These are phyloP conservation scores for Dolichotis patagonum DNA, from an alignment of 2,113 vertebrate genomes.

Conservation along the genomic window DNA sequence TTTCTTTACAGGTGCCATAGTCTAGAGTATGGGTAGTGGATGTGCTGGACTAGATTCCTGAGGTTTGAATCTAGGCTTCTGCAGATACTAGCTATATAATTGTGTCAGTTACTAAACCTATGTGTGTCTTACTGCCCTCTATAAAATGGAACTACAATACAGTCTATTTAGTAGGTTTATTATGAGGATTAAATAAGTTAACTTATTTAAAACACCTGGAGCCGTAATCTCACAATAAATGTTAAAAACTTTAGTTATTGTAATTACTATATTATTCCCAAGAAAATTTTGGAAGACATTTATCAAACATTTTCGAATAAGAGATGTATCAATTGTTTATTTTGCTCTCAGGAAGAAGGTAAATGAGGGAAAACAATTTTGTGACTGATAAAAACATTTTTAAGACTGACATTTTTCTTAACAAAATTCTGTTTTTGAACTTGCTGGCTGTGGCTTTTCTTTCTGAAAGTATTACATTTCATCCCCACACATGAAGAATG, in stretches of 20 bases:
- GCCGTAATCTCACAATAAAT: background rate
- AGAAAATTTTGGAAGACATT: slow-evolving; percentile 21
- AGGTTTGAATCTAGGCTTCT: background rate
- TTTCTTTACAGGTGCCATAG: background rate
- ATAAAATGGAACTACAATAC: background rate
- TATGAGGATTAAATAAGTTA: background rate
- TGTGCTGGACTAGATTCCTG: background rate
- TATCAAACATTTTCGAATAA: background rate
- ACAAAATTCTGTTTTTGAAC: slow-evolving; percentile 26
- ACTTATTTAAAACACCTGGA: slow-evolving; percentile 10
- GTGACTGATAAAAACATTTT: background rate
- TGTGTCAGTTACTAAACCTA: background rate
- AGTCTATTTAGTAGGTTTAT: background rate
- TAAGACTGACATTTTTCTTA: background rate
- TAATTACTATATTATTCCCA: background rate
- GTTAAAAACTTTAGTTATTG: background rate
- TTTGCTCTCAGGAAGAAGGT: background rate
- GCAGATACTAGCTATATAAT: background rate
- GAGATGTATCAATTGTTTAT: background rate
- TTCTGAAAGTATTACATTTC: background rate
- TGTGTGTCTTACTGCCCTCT: background rate
- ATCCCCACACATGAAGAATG: background rate
- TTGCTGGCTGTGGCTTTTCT: background rate
- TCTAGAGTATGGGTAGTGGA: background rate
- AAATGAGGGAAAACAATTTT: background rate